Evolutionary conservation across 2,888 invertebrate genomes (phyloP), one percentile per base, ranked within the genome.

Genomic region (Erynnis tages): DNA sequence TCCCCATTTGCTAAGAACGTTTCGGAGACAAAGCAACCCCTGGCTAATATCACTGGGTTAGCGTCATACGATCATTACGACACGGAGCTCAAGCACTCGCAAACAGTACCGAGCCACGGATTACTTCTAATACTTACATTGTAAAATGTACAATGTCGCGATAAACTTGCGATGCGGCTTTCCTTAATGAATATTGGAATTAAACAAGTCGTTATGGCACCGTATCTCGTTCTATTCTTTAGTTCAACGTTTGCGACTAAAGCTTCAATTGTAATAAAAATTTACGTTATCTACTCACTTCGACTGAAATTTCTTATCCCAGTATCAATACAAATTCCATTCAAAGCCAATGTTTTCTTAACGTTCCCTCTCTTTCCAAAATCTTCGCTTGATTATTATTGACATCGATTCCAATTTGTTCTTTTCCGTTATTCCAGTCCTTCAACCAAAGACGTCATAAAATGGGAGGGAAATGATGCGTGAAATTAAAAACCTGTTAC

Each of bases 171-270:
- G 52, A 62, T 59, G 57, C 57, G 58, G 59, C 56, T 60, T 57
- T 56, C 53, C 58, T 56, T 65, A 63, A 63, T 63, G 62, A 65
- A 60, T 62, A 61, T 61, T 59, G 60, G 57, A 59, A 56, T 65
- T 63, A 61, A 60, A 59, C 57, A 62, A 60, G 59, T 59, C 58
- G 57, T 57, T 61, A 58, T 58, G 50, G 56, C 56, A 59, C 60
- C 56, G 10, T 16, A 17, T 37, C 6, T 2, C 21, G 21, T 21
- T 21, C 6, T 10, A 37, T 37, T 21, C 11, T 19, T 11, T 23
- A 38, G 11, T 23, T 21, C 21, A 8, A 38, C 5, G n/a, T 19
- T 10, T 13, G 10, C 21, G 21, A 11, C 13, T 23, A 4, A 7
- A 38, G 11, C 30, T 30, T 30, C 2, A 5, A 4, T 11, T 30